Base-by-base conservation (phyloP, 2,113 vertebrate genomes). In the Charadrius vociferus region DNA sequence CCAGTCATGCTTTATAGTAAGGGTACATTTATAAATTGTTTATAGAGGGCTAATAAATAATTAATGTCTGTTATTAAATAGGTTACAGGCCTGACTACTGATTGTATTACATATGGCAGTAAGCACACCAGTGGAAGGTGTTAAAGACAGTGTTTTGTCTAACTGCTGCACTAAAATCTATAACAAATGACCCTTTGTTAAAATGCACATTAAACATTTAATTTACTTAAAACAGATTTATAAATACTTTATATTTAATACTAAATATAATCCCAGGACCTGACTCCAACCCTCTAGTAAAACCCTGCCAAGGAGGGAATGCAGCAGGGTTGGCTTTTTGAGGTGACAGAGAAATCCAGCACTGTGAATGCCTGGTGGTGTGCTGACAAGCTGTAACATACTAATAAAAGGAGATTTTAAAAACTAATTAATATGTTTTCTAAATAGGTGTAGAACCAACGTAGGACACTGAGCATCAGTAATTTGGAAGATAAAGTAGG, bases 11-110 rank as follows among this genome's bases (percentile, higher is more conserved):
- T 91, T 95, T 80, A 77, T 91, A 72, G 70, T 89, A 75, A 90
- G 45, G 70, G 50, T 88, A 62, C 41, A 43, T 95, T 97, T 96
- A 95, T 93, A 88, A 97, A 93, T 95, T 95, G 93, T 88, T 97
- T 94, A 91, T 93, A 87, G 86, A 85, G 27, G 22, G 27, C 53
- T 88, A 95, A 94, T 95, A 95, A 95, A 95, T 96, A 95, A 95
- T 86, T 95, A 85, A 91, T 91, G 66, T 65, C 39, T 81, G 68
- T 97, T 96, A 95, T 94, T 95, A 91, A 97, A 87, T 73, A 94
- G 70, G 86, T 87, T 95, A 92, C 86, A 75, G 70, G 49, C 83
- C 67, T 84, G 83, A 92, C 50, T 80, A 21, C 67, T 84, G 83
- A 92, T 47, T 80, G 23, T 71, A 67, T 92, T 96, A 72, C 74